A percentile compares a stretch with the other conserved stretches of the same genome.
These are phyloP conservation scores for Ostrea edulis DNA, from an alignment of 1,140 invertebrate species.

Conservation along the genomic window DNA sequence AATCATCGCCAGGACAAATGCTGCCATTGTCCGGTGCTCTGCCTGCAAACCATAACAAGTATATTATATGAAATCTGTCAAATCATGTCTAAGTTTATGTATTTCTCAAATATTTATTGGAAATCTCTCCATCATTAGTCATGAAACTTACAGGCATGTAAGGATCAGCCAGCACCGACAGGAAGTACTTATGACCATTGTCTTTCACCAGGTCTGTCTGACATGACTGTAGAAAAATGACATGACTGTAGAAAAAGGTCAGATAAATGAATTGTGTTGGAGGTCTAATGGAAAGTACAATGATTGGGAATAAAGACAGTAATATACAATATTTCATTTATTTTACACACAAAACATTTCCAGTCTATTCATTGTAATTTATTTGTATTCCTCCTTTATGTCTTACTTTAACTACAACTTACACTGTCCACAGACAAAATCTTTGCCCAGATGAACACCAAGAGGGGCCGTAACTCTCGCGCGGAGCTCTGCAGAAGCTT, in stretches of 20 bases:
- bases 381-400: not conserved
- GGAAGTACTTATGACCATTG: conserved; percentile 96
- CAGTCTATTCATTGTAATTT: not conserved
- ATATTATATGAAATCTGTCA: no score
- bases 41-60: conserved; percentile 81
- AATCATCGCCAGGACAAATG: conserved; percentile 94
- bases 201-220: conserved; percentile 97
- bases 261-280: no score
- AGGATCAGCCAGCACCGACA: conserved; percentile 92
- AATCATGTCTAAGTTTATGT: no score
- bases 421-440: conserved; percentile 97
- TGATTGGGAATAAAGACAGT: not conserved
- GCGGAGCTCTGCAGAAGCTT: conserved; percentile 96
- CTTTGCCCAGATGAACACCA: conserved; percentile 99
- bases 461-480: conserved; percentile 92
- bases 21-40: conserved; percentile 92
- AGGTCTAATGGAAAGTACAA: conserved; percentile 76
- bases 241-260: no score
- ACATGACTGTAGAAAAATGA: conserved; percentile 87
- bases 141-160: conserved; percentile 86
- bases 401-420: conserved; percentile 59
- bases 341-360: not conserved
- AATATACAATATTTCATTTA: not conserved
- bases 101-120: no score
- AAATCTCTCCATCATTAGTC: no score